Conservation (phyloP, 2,888 invertebrate species). For the Allolobophora icterica region DNA sequence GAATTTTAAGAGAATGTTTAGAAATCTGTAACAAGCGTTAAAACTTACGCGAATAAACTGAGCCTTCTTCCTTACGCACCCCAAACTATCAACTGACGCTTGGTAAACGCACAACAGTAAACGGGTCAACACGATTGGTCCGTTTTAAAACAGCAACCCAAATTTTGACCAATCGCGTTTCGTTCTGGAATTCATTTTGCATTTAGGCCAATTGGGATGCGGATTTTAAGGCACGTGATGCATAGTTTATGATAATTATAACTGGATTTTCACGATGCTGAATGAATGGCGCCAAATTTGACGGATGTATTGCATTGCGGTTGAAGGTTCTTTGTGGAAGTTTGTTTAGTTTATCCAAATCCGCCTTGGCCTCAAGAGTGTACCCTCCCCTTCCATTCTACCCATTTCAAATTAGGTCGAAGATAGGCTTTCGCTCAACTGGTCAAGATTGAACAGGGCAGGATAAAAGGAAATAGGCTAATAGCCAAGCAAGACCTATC, state of each 20-base stretch:
- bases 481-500: not conserved
- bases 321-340: not conserved
- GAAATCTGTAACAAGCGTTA: not conserved
- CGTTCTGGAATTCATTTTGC: not conserved
- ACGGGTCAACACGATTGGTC: not conserved
- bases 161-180: not conserved
- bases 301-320: not conserved
- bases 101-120: not conserved
- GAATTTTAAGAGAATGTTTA: not conserved
- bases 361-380: too few species aligned
- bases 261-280: not conserved
- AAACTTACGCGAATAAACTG: not conserved
- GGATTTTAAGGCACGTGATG: not conserved
- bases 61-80: not conserved
- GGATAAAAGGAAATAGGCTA: not conserved
- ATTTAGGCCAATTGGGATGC: not conserved
- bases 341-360: not conserved
- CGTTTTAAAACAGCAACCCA: not conserved
- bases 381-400: not conserved
- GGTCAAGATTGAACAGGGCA: not conserved
- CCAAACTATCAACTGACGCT: slow-evolving; percentile 17
- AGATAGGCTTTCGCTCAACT: not conserved
- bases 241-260: not conserved
- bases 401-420: not conserved
- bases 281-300: not conserved